A percentile compares a stretch with the other conserved stretches of the same genome.
Evolutionary conservation across 2,113 vertebrate genomes (phyloP).

Genomic region (Labeo catla): DNA sequence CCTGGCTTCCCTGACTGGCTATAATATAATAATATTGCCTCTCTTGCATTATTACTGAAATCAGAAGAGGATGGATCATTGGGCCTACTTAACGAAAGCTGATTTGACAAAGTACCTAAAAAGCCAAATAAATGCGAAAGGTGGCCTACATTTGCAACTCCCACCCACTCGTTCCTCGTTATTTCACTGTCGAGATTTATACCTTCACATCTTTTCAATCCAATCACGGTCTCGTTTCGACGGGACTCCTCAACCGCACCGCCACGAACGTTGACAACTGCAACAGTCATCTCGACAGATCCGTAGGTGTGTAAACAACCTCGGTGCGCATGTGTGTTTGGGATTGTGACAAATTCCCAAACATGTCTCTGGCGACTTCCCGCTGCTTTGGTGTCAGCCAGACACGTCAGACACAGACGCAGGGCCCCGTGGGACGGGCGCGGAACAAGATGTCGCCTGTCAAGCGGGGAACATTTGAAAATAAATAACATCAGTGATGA

Average conservation of each 20-base stretch:
- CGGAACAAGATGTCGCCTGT: constrained; percentile 83
- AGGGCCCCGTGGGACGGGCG: constrained; percentile 73
- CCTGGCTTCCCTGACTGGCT: not conserved
- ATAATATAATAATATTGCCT: not conserved
- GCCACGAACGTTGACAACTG: constrained; percentile 68
- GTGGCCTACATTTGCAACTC: constrained; percentile 31
- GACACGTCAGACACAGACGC: constrained; percentile 65
- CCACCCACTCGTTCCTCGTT: constrained; percentile 16
- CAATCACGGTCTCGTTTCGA: constrained; percentile 43
- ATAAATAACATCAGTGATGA: constrained; percentile 84
- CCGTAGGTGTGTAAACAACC: constrained; percentile 77
- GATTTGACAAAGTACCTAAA: not conserved
- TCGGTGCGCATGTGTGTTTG: constrained; percentile 59
- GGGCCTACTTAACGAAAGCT: not conserved
- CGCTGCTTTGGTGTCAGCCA: constrained; percentile 78
- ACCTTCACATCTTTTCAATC: constrained; percentile 41
- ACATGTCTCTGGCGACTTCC: constrained; percentile 60
- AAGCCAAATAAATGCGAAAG: not conserved
- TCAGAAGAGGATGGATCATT: not conserved
- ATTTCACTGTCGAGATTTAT: constrained; percentile 47
- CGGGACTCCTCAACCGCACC: constrained; percentile 28
- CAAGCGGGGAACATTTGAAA: constrained; percentile 79
- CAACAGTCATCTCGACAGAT: constrained; percentile 74
- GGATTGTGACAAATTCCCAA: constrained; percentile 81
- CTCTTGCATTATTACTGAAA: not conserved